Percentiles rank a stretch among this genome's conserved stretches.
These are phyloP conservation scores for Yasuhikotakia modesta DNA, from an alignment of 2,797 vertebrate species.

Conservation along the genomic window DNA sequence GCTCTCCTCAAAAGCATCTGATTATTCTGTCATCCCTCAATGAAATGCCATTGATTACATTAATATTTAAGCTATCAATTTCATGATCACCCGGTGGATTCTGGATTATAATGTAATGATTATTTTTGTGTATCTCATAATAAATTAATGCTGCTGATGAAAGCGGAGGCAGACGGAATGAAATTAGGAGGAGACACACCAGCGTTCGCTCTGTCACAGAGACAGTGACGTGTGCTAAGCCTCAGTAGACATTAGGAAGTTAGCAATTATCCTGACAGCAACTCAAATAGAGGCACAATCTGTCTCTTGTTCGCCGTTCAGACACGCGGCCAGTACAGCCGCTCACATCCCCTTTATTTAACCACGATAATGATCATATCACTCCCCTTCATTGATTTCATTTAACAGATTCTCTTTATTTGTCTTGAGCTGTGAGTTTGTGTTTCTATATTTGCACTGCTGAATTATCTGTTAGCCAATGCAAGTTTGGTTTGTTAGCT, in stretches of 20 bases:
- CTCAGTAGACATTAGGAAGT: constrained; percentile 41
- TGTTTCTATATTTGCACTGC: constrained; percentile 35
- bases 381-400: constrained; percentile 46
- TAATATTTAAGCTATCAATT: constrained; percentile 33
- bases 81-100: constrained; percentile 13
- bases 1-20: constrained; percentile 21
- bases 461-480: constrained; percentile 11
- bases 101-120: constrained; percentile 14
- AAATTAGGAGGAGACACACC: constrained; percentile 32
- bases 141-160: constrained; percentile 29
- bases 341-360: constrained; percentile 43
- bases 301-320: constrained; percentile 27
- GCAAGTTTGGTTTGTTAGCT: constrained; percentile 14
- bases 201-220: constrained; percentile 20
- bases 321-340: constrained; percentile 5
- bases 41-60: constrained; percentile 43
- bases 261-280: constrained; percentile 51
- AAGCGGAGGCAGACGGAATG: constrained; percentile 10
- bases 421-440: constrained; percentile 31
- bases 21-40: constrained; percentile 1
- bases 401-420: constrained; percentile 36
- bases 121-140: constrained; percentile 40
- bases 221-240: constrained; percentile 39
- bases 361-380: constrained; percentile 38
- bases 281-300: constrained; percentile 43